phyloP scores from a whole-genome alignment of 2,113 vertebrate species.

The Sinocyclocheilus maitianheensis region DNA sequence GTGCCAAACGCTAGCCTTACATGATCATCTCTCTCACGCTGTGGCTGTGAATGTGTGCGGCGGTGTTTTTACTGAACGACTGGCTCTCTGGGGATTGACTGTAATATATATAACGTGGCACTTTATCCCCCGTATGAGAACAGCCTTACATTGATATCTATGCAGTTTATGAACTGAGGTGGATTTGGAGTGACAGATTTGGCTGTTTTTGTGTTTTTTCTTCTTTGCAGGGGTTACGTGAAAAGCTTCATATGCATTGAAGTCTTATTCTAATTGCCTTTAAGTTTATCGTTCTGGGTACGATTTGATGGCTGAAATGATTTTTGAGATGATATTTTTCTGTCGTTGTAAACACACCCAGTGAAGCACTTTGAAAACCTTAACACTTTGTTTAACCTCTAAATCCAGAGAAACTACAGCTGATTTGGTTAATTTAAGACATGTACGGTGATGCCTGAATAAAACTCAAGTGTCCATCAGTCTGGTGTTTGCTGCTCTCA shows the following conservation, averaged over 20 bases:
- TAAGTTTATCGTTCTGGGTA: slow-evolving; percentile 53
- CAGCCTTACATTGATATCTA: slow-evolving; percentile 49
- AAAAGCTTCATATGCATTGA: not conserved
- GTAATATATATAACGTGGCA: slow-evolving; percentile 37
- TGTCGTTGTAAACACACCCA: slow-evolving; percentile 49
- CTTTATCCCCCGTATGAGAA: slow-evolving; percentile 45
- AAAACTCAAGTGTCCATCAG: slow-evolving; percentile 71
- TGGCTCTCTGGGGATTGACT: not conserved
- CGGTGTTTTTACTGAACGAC: not conserved
- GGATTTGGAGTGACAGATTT: slow-evolving; percentile 28
- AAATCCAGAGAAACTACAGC: slow-evolving; percentile 54
- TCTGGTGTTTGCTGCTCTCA: not conserved
- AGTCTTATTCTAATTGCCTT: slow-evolving; percentile 55
- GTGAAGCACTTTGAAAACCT: slow-evolving; percentile 64
- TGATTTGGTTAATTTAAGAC: slow-evolving; percentile 64
- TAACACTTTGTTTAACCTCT: slow-evolving; percentile 50
- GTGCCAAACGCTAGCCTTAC: slow-evolving; percentile 66
- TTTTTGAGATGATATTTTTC: slow-evolving; percentile 26
- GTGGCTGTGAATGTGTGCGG: slow-evolving; percentile 5
- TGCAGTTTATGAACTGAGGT: slow-evolving; percentile 46
- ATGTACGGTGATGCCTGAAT: slow-evolving; percentile 73
- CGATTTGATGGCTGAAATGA: slow-evolving; percentile 14
- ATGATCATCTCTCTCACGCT: too few relatives aligned
- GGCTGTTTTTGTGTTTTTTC: not conserved
- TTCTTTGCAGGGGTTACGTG: not conserved